Percentiles rank a stretch among this genome's conserved stretches.
phyloP scores from a whole-genome alignment of 1,140 invertebrate species.

The Nymphalis io region DNA sequence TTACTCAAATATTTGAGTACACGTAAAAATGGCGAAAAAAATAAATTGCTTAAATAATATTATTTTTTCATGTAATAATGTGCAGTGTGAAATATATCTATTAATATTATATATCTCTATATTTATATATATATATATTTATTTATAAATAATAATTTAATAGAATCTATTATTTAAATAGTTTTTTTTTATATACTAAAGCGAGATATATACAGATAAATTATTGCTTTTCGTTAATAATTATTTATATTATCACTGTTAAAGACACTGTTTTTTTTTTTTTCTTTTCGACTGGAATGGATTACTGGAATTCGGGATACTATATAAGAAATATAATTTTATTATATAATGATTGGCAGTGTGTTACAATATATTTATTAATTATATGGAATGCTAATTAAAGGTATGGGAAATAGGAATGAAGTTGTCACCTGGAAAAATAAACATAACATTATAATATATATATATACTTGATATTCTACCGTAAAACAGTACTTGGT shows the following conservation, averaged over 20 bases:
- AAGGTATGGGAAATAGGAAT: slow-evolving; percentile 29
- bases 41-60: neutral
- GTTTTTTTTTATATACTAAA: neutral
- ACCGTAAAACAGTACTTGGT: too few species aligned
- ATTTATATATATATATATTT: too few species aligned
- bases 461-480: too few species aligned
- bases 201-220: neutral
- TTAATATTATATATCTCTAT: neutral
- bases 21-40: neutral
- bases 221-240: neutral
- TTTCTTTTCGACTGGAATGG: slow-evolving; percentile 34
- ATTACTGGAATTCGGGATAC: slow-evolving; percentile 21
- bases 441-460: too few species aligned
- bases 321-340: slow-evolving; percentile 21
- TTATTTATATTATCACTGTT: slow-evolving; percentile 37
- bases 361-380: slow-evolving; percentile 1
- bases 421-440: slow-evolving; percentile 36
- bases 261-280: slow-evolving; percentile 40
- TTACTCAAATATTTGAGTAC: slow-evolving; percentile 10
- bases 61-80: neutral
- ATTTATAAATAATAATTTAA: neutral
- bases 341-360: slow-evolving; percentile 39
- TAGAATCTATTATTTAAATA: neutral
- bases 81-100: neutral
- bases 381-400: slow-evolving; percentile 38